A percentile compares a stretch with the other conserved stretches of the same genome.
Conservation (phyloP, 1,140 invertebrate species). For the Anastrepha obliqua region DNA sequence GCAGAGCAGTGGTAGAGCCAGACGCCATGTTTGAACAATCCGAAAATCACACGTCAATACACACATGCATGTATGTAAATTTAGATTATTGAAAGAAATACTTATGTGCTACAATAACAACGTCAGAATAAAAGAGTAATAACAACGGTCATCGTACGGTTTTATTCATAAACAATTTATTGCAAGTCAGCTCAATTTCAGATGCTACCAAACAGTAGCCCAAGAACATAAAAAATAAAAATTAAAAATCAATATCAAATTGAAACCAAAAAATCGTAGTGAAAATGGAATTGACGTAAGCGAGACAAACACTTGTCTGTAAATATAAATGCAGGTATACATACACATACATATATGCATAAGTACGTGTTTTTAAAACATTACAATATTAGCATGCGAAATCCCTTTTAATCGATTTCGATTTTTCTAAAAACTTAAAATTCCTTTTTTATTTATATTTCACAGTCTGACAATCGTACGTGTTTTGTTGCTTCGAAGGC, state of each 20-base stretch:
- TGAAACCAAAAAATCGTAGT: conserved; percentile 2
- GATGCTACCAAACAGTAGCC: conserved; percentile 36
- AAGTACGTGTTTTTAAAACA: background rate
- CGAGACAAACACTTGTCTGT: background rate
- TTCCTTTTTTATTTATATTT: background rate
- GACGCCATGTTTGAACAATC: background rate
- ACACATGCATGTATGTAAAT: background rate
- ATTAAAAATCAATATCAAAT: background rate
- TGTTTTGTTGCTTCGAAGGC: conserved; percentile 26
- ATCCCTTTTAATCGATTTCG: conserved; percentile 30
- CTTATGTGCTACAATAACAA: background rate
- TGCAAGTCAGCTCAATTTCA: conserved; percentile 68
- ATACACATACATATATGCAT: background rate
- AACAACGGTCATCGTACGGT: conserved; percentile 16
- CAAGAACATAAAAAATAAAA: background rate
- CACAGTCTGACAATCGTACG: conserved; percentile 14
- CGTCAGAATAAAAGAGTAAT: background rate
- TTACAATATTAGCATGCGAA: background rate
- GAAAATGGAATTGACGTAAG: background rate
- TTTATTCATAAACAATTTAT: conserved; percentile 54
- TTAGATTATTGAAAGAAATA: background rate
- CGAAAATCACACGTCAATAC: background rate
- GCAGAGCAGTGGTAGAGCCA: background rate
- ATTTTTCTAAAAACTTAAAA: conserved; percentile 43
- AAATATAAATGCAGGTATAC: background rate